Evolutionary conservation across 2,113 vertebrate species (phyloP).

Genomic region (Dipodomys stephensi): DNA sequence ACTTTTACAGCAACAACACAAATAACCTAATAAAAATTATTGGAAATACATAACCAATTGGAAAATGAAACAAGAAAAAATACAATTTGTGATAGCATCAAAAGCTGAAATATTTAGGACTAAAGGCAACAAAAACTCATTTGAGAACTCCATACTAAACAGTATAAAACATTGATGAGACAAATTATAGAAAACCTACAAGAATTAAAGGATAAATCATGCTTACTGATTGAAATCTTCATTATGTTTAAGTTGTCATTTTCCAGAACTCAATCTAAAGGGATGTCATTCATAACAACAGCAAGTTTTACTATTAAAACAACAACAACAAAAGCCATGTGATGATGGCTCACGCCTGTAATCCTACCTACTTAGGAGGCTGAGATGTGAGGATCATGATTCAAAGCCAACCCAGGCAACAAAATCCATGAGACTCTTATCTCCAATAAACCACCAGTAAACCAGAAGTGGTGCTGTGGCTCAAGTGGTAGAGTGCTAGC

Average conservation of each 20-base stretch:
- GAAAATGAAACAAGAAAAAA: slow-evolving; percentile 41
- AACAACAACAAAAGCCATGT: neutral
- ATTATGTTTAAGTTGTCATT: slow-evolving; percentile 15
- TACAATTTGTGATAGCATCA: slow-evolving; percentile 1
- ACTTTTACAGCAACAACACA: neutral
- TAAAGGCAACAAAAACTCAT: slow-evolving; percentile 40
- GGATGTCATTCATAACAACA: neutral
- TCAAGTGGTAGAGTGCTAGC: too few species aligned
- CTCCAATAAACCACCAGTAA: too few species aligned
- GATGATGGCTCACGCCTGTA: too few species aligned
- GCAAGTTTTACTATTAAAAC: neutral
- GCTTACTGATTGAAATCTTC: neutral
- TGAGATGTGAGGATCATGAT: too few species aligned
- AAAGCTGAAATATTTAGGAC: slow-evolving; percentile 21
- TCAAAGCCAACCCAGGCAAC: too few species aligned
- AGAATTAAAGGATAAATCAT: slow-evolving; percentile 34
- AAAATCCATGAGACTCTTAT: too few species aligned
- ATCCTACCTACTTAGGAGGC: too few species aligned
- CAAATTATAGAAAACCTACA: slow-evolving; percentile 25
- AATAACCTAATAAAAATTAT: slow-evolving; percentile 30
- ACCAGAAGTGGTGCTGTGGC: too few species aligned
- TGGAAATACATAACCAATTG: slow-evolving; percentile 30
- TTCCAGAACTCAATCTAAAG: slow-evolving; percentile 20
- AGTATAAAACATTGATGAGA: neutral
- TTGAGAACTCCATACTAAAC: neutral